Base-by-base conservation (phyloP, 2,113 vertebrate species). In the Tapirus terrestris region DNA sequence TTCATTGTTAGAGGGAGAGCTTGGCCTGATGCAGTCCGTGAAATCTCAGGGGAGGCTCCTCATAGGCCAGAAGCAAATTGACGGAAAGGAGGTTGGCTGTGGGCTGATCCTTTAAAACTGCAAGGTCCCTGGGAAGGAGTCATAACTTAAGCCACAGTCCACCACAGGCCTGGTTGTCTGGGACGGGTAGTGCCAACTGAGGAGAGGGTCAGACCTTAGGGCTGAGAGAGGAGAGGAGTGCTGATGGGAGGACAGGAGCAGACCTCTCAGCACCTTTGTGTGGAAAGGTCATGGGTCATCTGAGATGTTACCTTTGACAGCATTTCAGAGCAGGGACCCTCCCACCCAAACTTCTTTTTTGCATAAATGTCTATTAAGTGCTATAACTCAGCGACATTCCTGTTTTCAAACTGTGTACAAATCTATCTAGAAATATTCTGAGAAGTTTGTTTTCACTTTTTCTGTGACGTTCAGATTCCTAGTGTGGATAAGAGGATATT, bases 361-460 rank as follows among this genome's bases (percentile, higher is more conserved):
- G 17, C 45, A 36, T n/a, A 31, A 31, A 80, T 79, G 70, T 67
- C 77, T 45, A 17, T 63, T 61, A 61, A 72, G 51, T 23, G 36
- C 58, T 63, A 27, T 10, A 90, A 2, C 75, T 91, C 76, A 33
- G 27, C 65, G 65, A 23, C 21, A 60, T 53, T 48, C 70, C 86
- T 60, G 16, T 45, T 83, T 80, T 75, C 96, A 90, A 97, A 76
- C 56, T 43, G 67, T 79, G 1, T 85, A 25, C 56, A 89, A 65
- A 68, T 70, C 73, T 81, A 23, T 39, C 91, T 67, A 72, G 45
- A 94, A 96, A 65, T 70, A 91, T 45, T 75, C 81, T 77, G 79
- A 92, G 77, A 96, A 94, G 58, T 93, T 85, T 76, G 27, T 89
- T 88, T 97, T 95, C 60, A 43, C 31, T 60, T 84, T 85, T 94